Conservation (phyloP, 2,888 invertebrate species). For the Polyploca ridens region DNA sequence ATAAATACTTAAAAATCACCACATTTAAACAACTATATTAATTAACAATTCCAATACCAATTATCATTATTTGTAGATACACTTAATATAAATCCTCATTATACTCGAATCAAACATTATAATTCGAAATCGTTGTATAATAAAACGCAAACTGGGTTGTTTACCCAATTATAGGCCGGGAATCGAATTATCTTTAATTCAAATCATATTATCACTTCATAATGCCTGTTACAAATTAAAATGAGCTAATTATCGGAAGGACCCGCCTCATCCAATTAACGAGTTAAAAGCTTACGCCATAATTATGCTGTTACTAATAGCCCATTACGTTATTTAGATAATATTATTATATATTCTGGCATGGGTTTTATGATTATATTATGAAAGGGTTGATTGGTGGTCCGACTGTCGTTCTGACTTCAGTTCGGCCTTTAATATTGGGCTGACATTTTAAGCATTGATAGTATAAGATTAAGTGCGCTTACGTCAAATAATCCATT, state of each 20-base stretch:
- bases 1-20: too few species aligned
- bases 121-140: slow-evolving; percentile 27
- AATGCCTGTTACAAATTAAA: slow-evolving; percentile 46
- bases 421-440: too few species aligned
- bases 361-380: not conserved
- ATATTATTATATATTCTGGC: not conserved
- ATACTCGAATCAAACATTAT: slow-evolving; percentile 17
- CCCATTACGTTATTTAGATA: slow-evolving; percentile 1
- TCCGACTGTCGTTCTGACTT: too few species aligned
- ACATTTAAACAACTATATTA: too few species aligned
- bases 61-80: slow-evolving; percentile 5
- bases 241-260: slow-evolving; percentile 36
- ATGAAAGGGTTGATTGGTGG: not conserved
- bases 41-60: slow-evolving; percentile 8
- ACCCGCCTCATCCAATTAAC: slow-evolving; percentile 13
- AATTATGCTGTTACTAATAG: not conserved
- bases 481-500: too few species aligned
- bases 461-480: too few species aligned
- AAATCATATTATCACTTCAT: slow-evolving; percentile 50
- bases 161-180: slow-evolving; percentile 42
- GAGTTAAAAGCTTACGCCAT: slow-evolving; percentile 2
- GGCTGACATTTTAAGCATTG: too few species aligned
- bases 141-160: slow-evolving; percentile 47
- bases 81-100: slow-evolving; percentile 13
- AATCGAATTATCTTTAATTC: slow-evolving; percentile 49